These are phyloP conservation scores for Hemistola chrysoprasaria DNA, from an alignment of 2,888 invertebrate species.

Conservation along the genomic window DNA sequence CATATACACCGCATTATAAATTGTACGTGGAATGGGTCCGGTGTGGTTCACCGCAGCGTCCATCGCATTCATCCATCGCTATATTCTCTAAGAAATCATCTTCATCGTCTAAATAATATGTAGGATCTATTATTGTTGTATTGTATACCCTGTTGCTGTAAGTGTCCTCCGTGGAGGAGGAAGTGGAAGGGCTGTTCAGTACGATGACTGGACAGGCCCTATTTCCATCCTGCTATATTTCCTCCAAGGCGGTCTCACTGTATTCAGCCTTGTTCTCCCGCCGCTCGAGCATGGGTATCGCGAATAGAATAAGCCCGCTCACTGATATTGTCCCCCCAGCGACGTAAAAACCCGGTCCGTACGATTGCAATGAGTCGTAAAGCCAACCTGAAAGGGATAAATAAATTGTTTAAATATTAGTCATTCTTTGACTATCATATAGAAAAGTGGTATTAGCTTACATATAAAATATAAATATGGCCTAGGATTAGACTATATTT, in stretches of 20 bases:
- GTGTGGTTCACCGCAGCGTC: conserved; percentile 44
- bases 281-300: conserved; percentile 88
- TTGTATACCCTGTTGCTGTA: conserved; percentile 75
- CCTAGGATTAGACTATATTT: too few relatives aligned
- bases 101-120: conserved; percentile 51
- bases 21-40: conserved; percentile 72
- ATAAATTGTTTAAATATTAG: not conserved
- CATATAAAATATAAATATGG: too few relatives aligned
- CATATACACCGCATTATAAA: conserved; percentile 47
- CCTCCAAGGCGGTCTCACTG: conserved; percentile 56
- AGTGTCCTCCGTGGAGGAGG: conserved; percentile 61
- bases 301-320: conserved; percentile 94
- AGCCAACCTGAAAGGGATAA: conserved; percentile 85
- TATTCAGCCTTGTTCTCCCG: conserved; percentile 44
- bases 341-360: conserved; percentile 93
- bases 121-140: conserved; percentile 61
- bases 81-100: conserved; percentile 55
- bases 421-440: too few relatives aligned
- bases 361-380: conserved; percentile 89
- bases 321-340: conserved; percentile 93
- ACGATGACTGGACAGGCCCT: conserved; percentile 58
- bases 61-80: conserved; percentile 54
- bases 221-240: conserved; percentile 67
- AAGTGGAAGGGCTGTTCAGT: conserved; percentile 72
- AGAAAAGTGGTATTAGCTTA: too few relatives aligned